phyloP scores from a whole-genome alignment of 1,140 invertebrate genomes.

The Pissodes strobi region DNA sequence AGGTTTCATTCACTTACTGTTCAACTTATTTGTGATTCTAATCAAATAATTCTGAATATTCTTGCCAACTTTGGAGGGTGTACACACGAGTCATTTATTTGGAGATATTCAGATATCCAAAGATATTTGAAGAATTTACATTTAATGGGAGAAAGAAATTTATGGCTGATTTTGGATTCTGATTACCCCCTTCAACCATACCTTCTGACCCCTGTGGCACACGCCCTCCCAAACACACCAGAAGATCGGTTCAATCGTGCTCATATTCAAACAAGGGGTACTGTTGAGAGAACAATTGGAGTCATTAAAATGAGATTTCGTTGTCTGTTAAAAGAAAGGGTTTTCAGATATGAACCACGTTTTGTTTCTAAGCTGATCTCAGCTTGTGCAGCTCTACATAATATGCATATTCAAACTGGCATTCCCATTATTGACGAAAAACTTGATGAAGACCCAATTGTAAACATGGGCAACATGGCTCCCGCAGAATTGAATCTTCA shows the following conservation, averaged over 20 bases:
- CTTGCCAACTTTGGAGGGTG: neutral
- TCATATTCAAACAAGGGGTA: conserved; percentile 18
- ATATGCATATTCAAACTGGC: no score
- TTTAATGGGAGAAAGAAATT: neutral
- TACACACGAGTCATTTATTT: neutral
- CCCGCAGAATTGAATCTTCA: no score
- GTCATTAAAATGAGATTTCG: conserved; percentile 13
- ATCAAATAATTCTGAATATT: neutral
- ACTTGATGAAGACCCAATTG: no score
- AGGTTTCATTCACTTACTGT: neutral
- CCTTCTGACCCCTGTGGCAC: conserved; percentile 34
- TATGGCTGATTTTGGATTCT: conserved; percentile 39
- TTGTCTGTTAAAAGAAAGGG: no score
- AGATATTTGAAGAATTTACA: neutral
- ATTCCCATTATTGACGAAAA: no score
- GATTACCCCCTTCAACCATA: conserved; percentile 38
- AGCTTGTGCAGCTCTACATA: no score
- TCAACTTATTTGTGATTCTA: neutral
- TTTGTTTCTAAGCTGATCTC: no score
- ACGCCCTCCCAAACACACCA: conserved; percentile 20
- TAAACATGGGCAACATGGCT: no score
- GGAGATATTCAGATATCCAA: neutral
- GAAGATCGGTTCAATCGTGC: conserved; percentile 29
- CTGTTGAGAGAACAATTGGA: conserved; percentile 34
- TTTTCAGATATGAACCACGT: no score